phyloP scores from a whole-genome alignment of 2,797 vertebrate genomes.

The Pempheris klunzingeri region DNA sequence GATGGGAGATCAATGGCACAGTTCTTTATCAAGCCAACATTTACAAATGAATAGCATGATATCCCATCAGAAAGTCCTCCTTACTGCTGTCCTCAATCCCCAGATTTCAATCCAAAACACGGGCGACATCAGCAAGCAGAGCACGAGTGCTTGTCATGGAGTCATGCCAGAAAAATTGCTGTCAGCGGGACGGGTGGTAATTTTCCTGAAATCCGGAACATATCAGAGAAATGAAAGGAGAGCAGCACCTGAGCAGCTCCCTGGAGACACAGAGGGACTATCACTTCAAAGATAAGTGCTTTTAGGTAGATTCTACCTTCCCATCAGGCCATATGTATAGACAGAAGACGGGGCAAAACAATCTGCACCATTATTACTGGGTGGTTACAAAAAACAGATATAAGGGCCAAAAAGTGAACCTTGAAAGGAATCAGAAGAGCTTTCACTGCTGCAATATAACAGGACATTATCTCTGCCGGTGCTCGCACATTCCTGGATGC shows the following conservation, averaged over 20 bases:
- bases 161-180: constrained; percentile 51
- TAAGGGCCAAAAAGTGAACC: constrained; percentile 36
- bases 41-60: constrained; percentile 45
- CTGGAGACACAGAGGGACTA: constrained; percentile 48
- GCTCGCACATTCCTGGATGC: not conserved
- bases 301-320: constrained; percentile 51
- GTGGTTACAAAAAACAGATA: constrained; percentile 24
- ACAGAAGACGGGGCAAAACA: constrained; percentile 43
- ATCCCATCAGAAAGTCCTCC: constrained; percentile 18
- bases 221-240: constrained; percentile 65
- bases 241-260: constrained; percentile 67
- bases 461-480: not conserved
- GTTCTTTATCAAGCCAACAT: constrained; percentile 42
- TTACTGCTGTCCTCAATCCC: not conserved
- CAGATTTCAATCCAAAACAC: constrained; percentile 21
- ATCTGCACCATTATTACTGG: constrained; percentile 45
- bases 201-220: constrained; percentile 66
- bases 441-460: constrained; percentile 9
- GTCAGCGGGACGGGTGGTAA: constrained; percentile 44
- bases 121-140: constrained; percentile 33
- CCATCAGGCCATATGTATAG: constrained; percentile 38
- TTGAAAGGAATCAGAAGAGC: constrained; percentile 25
- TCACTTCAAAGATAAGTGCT: constrained; percentile 66
- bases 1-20: constrained; percentile 31
- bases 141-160: not conserved